Conservation (phyloP, 2,888 invertebrate species). For the Cheilosia vulpina region DNA sequence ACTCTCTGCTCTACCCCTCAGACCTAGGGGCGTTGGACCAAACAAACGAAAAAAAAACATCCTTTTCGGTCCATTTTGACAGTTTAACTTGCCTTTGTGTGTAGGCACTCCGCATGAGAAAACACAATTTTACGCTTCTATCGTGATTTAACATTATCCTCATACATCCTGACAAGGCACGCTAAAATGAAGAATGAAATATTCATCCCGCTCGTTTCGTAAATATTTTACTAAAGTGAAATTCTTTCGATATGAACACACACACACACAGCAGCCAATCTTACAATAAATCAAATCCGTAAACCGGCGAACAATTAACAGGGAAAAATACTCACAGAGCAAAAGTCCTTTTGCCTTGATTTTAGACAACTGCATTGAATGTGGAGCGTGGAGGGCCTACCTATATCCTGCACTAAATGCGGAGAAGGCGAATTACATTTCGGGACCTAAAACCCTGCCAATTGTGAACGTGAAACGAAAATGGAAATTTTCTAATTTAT, state of each 20-base stretch:
- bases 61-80: conserved; percentile 16
- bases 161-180: conserved; percentile 2
- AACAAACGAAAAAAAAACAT: not conserved
- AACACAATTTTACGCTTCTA: not conserved
- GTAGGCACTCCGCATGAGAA: conserved; percentile 10
- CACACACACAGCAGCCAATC: not conserved
- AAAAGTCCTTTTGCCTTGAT: not conserved
- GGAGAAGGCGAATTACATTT: conserved; percentile 11
- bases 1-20: not conserved
- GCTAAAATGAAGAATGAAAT: conserved; percentile 37
- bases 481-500: conserved; percentile 25
- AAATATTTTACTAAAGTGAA: conserved; percentile 44
- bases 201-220: conserved; percentile 38
- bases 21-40: conserved; percentile 20
- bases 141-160: conserved; percentile 10
- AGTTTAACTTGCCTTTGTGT: conserved; percentile 20
- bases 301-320: conserved; percentile 42
- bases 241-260: conserved; percentile 9
- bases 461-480: not conserved
- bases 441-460: not conserved
- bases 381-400: not conserved
- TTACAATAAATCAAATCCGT: conserved; percentile 33
- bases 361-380: conserved; percentile 8
- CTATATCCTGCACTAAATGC: conserved; percentile 3
- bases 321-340: conserved; percentile 16